A percentile compares a stretch with the other conserved stretches of the same genome.
Evolutionary conservation across 2,113 vertebrate genomes (phyloP).

Genomic region (Nerophis ophidion): DNA sequence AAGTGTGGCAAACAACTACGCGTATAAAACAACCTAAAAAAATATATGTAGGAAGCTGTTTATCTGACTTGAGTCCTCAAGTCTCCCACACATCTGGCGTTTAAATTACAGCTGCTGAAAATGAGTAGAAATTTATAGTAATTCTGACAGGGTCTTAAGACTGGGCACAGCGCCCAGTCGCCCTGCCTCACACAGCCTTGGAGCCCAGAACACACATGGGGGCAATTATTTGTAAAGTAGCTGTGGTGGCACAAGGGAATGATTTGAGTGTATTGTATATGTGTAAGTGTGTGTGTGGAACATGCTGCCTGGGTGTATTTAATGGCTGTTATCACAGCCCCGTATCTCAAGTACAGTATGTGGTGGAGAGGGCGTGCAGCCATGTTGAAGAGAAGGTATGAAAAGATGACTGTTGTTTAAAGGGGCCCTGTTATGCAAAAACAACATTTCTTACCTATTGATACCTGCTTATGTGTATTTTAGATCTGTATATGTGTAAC

Average conservation of each 20-base stretch:
- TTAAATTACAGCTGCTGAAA: constrained; percentile 71
- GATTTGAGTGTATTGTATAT: constrained; percentile 47
- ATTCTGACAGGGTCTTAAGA: constrained; percentile 68
- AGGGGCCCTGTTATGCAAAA: not conserved
- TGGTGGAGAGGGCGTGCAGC: constrained; percentile 38
- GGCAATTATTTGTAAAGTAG: constrained; percentile 74
- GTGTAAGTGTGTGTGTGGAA: constrained; percentile 23
- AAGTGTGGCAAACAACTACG: constrained; percentile 17
- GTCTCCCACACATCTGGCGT: constrained; percentile 71
- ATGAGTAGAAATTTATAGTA: constrained; percentile 71
- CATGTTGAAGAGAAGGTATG: constrained; percentile 49
- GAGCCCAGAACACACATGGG: constrained; percentile 68
- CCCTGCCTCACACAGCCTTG: constrained; percentile 62
- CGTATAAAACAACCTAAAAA: constrained; percentile 19
- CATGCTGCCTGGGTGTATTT: constrained; percentile 57
- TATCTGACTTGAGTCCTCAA: constrained; percentile 57
- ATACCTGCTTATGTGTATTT: too few species aligned
- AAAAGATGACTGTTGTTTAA: constrained; percentile 52
- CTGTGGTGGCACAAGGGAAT: constrained; percentile 68
- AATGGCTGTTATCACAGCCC: constrained; percentile 58
- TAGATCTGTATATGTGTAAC: too few species aligned
- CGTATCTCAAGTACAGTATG: constrained; percentile 55
- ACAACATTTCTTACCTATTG: too few species aligned
- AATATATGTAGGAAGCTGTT: constrained; percentile 57
- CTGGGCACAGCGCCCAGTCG: constrained; percentile 71